Evolutionary conservation across 1,140 invertebrate genomes (phyloP), one percentile per base, ranked within the genome.

Genomic region (Drosophila aff.): DNA sequence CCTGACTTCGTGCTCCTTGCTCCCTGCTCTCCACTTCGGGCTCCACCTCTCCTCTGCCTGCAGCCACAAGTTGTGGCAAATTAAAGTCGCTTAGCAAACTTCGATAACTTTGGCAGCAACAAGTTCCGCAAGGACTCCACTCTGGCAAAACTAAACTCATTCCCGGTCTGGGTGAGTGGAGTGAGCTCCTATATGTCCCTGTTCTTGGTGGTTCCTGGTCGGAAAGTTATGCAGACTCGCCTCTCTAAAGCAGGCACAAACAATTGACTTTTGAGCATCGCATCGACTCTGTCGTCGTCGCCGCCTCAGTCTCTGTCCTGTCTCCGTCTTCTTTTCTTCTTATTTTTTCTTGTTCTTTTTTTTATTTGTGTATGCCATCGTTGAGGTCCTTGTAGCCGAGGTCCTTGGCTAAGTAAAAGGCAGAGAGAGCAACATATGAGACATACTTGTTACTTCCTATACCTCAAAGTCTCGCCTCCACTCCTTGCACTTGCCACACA

Each of bases 251-350:
- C 82, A 79, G 82, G 82, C 82, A 81, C 82, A 86, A 85, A 85
- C 82, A 85, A 85, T 86, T 85, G 82, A 85, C 82, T 85, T 85
- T 82, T 86, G 82, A 85, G 82, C 79, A 78, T 59, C 52, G 82
- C 79, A 74, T 59, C 52, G 58, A 73, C 60, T 72, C 41, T 41
- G 57, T 50, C 46, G 60, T 40, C 46, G 49, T n/a, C 26, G 52
- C 26, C 44, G 28, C 26, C 47, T 28, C 26, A 16, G 46, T 47
- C 46, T n/a, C 49, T 33, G 47, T 16, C n/a, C 58, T 31, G 23
- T 18, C 52, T 59, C 16, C 16, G 6, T 26, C 57, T 44, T 31
- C 16, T 18, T 33, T 23, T 26, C 16, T n/a, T 28, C 21, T n/a
- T 40, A 6, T 43, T n/a, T 16, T 53, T 16, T 21, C 4, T 40